Base-by-base conservation (phyloP, 2,113 vertebrate genomes). In the Orientallactaga bullata region DNA sequence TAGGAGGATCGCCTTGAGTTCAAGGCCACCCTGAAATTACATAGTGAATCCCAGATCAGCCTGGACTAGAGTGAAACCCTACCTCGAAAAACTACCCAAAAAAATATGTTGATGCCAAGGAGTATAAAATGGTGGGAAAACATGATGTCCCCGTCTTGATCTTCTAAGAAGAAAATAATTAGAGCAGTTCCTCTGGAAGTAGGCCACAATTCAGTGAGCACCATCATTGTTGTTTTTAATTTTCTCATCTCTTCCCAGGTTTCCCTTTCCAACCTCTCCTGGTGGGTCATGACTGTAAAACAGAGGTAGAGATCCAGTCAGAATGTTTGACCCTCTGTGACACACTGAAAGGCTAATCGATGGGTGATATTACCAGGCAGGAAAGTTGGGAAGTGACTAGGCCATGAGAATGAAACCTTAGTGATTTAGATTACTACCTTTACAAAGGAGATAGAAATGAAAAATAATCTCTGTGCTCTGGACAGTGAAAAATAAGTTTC, bases 321-420 rank as follows among this genome's bases (percentile, higher is more conserved):
- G 63, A 78, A 32, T 20, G 60, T 42, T 66, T 39, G 37, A 9
- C 0, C 21, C 1, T 68, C 30, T 5, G 21, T 30, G 35, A 68
- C 18, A 26, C 24, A 11, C 16, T 88, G 32, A 72, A 71, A 65
- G 51, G 42, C 30, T 85, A 58, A 20, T 20, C 32, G 4, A 11
- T 3, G 5, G 5, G 4, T 78, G 55, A 35, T 74, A 8, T 1
- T 35, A 35, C 60, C 63, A 39, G 20, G 15, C 15, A 47, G 18
- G n/a, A 7, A 1, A 2, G 7, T 69, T 87, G 17, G 13, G 4
- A 80, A 4, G 1, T 69, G 37, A 13, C 13, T 68, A 47, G 51
- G 7, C 35, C 30, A 51, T 6, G 13, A 81, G 18, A 3, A 7
- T 30, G 2, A 10, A 32, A 3, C 2, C 2, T 4, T 60, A 30